Evolutionary conservation across 53 echinoderm and acorn worm genomes (phyloP), one percentile per base, ranked within the genome.

Genomic region (Crossaster papposus): DNA sequence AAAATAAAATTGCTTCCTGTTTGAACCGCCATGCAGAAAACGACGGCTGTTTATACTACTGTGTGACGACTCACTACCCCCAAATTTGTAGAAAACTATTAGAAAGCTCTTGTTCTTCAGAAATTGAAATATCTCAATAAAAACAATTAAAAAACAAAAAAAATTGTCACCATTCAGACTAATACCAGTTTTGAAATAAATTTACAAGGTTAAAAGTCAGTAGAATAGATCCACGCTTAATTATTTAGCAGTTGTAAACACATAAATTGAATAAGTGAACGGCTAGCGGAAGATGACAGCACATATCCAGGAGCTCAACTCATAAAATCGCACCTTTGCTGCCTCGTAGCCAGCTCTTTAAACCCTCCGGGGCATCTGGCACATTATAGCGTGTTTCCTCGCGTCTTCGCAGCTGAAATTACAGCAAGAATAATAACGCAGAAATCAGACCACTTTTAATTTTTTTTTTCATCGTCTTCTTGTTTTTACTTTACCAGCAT

Each of bases 391-490:
- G 58, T 30, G 36, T 75, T 87, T 87, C 38, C 63, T 30, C 36
- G 15, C 58, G 62, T 87, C 28, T 62, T 35, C 62, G 34, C 87
- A 22, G 35, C 87, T 87, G 87, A 77, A 87, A 87, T 87, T 87
- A 77, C 87, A 87, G 33, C 58, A 75, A 87, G 58, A 87, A 87
- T 87, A 87, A 87, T 87, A 58, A 87, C 62, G 34, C 77, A 53
- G 87, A 54, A 87, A 87, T 77, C 35, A 76, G 87, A 54, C 52
- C 36, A 50, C 12, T 11, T 58, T 11, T 52, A 10, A 10, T 52
- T 52, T n/a, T n/a, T n/a, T n/a, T n/a, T n/a, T n/a, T n/a, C n/a
- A n/a, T n/a, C n/a, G n/a, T 58, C 58, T 58, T 58, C 58, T 20
- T 11, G 2, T 20, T 36, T 80, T 51, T 54, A 77, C 75, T 36